Evolutionary conservation across 2,888 invertebrate genomes (phyloP).

Genomic region (Diachrysia chrysitis): DNA sequence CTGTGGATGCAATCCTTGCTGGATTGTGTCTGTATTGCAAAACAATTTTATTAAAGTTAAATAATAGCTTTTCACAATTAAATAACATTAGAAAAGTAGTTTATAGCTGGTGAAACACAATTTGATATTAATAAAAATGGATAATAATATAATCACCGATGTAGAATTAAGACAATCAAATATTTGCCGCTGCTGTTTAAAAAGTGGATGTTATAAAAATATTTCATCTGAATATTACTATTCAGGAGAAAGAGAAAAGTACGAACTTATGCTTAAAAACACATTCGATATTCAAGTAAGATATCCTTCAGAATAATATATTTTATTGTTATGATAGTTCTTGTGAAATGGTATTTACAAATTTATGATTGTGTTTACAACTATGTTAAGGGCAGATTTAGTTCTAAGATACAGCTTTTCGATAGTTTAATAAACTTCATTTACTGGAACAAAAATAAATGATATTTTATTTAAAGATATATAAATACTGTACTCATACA

Average conservation of each 20-base stretch:
- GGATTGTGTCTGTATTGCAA: too few species aligned
- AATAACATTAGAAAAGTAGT: constrained; percentile 3
- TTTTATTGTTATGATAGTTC: too few species aligned
- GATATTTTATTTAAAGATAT: too few species aligned
- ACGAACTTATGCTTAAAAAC: constrained; percentile 65
- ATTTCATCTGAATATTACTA: constrained; percentile 61
- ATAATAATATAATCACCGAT: constrained; percentile 14
- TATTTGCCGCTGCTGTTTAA: constrained; percentile 72
- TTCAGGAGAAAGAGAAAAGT: constrained; percentile 63
- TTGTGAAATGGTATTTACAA: too few species aligned
- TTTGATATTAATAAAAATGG: constrained; percentile 45
- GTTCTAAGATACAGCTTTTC: too few species aligned
- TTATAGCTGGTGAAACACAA: background rate
- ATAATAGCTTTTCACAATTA: constrained; percentile 31
- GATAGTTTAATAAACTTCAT: too few species aligned
- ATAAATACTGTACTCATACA: too few species aligned
- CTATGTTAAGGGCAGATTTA: too few species aligned
- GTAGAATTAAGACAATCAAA: constrained; percentile 28
- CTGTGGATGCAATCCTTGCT: too few species aligned
- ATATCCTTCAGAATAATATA: constrained; percentile 6
- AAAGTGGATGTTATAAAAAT: constrained; percentile 59
- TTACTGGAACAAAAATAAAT: too few species aligned
- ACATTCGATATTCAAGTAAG: constrained; percentile 73
- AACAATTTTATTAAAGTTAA: constrained; percentile 7
- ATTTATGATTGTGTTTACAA: too few species aligned